phyloP scores from a whole-genome alignment of 2,888 invertebrate species.

The Limnephilus marmoratus region DNA sequence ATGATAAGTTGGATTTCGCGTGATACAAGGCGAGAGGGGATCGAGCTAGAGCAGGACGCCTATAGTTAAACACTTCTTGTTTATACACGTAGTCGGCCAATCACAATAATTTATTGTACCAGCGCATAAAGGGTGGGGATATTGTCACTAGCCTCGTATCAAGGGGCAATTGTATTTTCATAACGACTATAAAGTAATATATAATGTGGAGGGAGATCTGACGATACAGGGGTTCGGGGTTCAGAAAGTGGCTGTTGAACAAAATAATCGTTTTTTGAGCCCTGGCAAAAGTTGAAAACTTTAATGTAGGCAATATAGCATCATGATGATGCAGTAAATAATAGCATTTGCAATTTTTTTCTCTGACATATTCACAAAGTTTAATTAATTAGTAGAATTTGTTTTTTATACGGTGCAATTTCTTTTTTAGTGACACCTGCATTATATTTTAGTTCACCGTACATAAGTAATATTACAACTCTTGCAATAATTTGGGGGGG shows the following conservation, averaged over 20 bases:
- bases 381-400: too few relatives aligned
- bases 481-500: too few relatives aligned
- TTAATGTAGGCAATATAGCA: background rate
- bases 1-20: conserved; percentile 65
- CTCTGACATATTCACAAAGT: too few relatives aligned
- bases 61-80: conserved; percentile 52
- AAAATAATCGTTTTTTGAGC: background rate
- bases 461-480: too few relatives aligned
- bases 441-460: too few relatives aligned
- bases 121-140: conserved; percentile 43
- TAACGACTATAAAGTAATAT: background rate
- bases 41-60: conserved; percentile 60
- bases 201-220: conserved; percentile 17
- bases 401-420: too few relatives aligned
- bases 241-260: background rate
- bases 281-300: too few relatives aligned
- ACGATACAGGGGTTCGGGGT: background rate
- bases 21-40: conserved; percentile 47
- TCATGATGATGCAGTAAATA: background rate
- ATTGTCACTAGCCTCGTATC: conserved; percentile 21
- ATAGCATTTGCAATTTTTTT: background rate
- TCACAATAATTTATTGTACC: conserved; percentile 54
- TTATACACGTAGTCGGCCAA: conserved; percentile 52
- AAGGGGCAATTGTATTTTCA: conserved; percentile 37
- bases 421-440: too few relatives aligned